Evolutionary conservation across 2,797 vertebrate species (phyloP).

Genomic region (Ptychadena robeensis): DNA sequence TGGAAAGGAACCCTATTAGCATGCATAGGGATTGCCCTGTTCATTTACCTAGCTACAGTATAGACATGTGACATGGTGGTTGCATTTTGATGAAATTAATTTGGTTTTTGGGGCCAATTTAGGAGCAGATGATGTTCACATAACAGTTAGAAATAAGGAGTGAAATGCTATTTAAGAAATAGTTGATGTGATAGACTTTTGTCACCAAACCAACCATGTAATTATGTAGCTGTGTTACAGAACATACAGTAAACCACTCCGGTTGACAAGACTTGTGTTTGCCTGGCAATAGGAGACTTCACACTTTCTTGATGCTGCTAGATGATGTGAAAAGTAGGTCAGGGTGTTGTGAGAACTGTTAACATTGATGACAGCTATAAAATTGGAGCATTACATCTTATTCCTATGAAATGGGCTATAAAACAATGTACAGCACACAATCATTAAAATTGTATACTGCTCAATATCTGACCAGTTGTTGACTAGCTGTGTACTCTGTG

Average conservation of each 20-base stretch:
- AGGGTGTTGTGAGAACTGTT: conserved; percentile 16
- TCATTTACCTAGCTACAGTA: no score
- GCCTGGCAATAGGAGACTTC: not conserved
- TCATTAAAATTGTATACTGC: conserved; percentile 18
- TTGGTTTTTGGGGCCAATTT: no score
- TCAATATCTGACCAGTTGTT: conserved; percentile 1
- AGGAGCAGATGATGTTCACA: no score
- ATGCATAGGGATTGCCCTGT: no score
- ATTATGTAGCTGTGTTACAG: not conserved
- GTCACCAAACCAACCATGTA: no score
- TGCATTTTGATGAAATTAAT: no score
- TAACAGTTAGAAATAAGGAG: no score
- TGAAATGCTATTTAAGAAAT: no score
- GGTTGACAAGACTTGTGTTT: not conserved
- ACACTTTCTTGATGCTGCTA: conserved; percentile 9
- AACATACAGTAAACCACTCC: not conserved
- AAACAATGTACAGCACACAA: conserved; percentile 16
- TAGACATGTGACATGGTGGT: no score
- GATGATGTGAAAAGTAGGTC: conserved; percentile 14
- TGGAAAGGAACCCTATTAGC: not conserved
- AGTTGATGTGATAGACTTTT: no score
- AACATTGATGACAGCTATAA: conserved; percentile 39
- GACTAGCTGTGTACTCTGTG: no score
- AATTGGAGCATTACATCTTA: conserved; percentile 8
- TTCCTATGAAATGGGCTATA: conserved; percentile 16